These are phyloP conservation scores for Manis crassicaudata DNA, from an alignment of 2,797 vertebrate genomes.

Conservation along the genomic window DNA sequence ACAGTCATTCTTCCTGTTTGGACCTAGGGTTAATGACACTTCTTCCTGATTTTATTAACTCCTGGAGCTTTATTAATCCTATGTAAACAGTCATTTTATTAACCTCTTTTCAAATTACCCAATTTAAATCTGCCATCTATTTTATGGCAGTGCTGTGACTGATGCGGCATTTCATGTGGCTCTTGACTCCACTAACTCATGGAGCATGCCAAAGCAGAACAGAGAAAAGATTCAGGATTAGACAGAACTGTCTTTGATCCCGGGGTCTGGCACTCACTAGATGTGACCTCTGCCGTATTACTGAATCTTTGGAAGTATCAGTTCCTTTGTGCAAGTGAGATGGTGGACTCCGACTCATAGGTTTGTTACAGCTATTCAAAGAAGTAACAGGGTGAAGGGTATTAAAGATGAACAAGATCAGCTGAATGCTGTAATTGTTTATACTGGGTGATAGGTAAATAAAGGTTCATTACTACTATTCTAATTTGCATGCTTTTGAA, in stretches of 20 bases:
- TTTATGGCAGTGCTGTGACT: neutral
- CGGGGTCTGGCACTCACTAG: neutral
- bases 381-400: neutral
- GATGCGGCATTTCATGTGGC: neutral
- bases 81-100: slow-evolving; percentile 36
- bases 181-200: neutral
- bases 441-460: neutral
- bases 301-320: neutral
- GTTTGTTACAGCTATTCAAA: neutral
- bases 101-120: neutral
- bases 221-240: neutral
- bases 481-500: neutral
- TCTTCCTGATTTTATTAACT: neutral
- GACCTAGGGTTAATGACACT: neutral
- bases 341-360: neutral
- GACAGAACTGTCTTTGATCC: neutral
- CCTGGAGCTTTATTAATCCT: slow-evolving; percentile 6
- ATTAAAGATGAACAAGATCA: neutral
- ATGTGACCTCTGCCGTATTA: neutral
- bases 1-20: neutral
- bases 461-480: neutral
- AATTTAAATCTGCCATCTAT: neutral
- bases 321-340: neutral
- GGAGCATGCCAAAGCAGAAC: neutral
- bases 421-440: neutral